Base-by-base conservation (phyloP, 2,888 invertebrate genomes). In the Malthinus seriepunctatus region DNA sequence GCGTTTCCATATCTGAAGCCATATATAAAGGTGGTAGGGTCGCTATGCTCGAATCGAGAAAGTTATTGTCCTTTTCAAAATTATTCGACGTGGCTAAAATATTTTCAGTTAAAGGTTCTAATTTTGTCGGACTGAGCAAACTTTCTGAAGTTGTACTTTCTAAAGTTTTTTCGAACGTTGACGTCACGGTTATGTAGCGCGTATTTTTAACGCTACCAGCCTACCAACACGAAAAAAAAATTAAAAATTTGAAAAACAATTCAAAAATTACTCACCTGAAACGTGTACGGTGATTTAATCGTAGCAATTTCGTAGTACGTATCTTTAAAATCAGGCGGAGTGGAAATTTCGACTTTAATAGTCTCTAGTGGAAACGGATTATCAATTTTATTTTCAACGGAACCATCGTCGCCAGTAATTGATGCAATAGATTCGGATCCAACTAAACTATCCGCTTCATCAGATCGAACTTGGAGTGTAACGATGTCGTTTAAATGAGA, bases 221-320 rank as follows among this genome's bases (percentile, higher is more conserved):
- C 91, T 93, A 79, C 1, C 80, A 80, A 62, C 5, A 5, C 23
- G 37, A 11, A 38, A 50, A 55, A 51, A 46, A 32, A 48, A 32
- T 42, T 42, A 49, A 44, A 61, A 32, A 15, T 9, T 39, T 39
- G 8, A 6, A 5, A 39, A 14, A 14, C 12, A 12, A 12, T 39
- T 39, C n/a, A 12, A 9, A 23, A 42, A 42, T 15, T 8, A 7
- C 73, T 78, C 82, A 92, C 93, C 88, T 93, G 93, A 79, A 93
- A 94, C 56, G 91, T 88, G 72, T 93, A 94, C 3, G 94, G 93
- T 60, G 93, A 92, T 77, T 91, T 92, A 66, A 94, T 90, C 1
- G 94, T 94, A 35, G 93, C 93, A 69, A 94, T 91, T 82, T 94
- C 91, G 73, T 91, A 93, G 73, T 94, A 93, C 64, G 90, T 84